Conservation (phyloP, 2,888 invertebrate genomes). For the Automeris io region DNA sequence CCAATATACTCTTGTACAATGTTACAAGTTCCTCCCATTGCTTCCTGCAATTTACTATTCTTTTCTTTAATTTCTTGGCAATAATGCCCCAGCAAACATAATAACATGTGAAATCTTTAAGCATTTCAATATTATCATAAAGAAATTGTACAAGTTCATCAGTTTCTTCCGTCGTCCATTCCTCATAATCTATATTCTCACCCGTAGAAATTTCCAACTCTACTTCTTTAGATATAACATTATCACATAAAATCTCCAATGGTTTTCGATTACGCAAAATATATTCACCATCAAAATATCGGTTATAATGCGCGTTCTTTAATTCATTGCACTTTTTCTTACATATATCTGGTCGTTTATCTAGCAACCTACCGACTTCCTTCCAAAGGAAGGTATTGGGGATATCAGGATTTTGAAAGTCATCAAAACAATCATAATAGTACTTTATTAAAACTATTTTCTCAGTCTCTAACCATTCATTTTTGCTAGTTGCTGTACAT, state of each 20-base stretch:
- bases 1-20: slow-evolving; percentile 48
- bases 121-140: slow-evolving; percentile 50
- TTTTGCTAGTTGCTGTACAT: slow-evolving; percentile 7
- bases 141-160: slow-evolving; percentile 54
- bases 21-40: slow-evolving; percentile 51
- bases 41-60: slow-evolving; percentile 32
- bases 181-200: slow-evolving; percentile 16
- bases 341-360: slow-evolving; percentile 48
- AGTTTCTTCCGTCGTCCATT: slow-evolving; percentile 36
- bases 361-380: slow-evolving; percentile 55
- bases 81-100: slow-evolving; percentile 55
- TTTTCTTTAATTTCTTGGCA: slow-evolving; percentile 33
- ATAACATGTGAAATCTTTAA: slow-evolving; percentile 54
- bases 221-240: slow-evolving; percentile 50
- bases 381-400: slow-evolving; percentile 63
- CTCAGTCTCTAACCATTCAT: slow-evolving; percentile 50
- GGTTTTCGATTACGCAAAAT: slow-evolving; percentile 39
- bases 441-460: slow-evolving; percentile 56
- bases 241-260: slow-evolving; percentile 50
- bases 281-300: slow-evolving; percentile 38
- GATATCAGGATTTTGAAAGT: slow-evolving; percentile 57
- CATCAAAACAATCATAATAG: slow-evolving; percentile 57
- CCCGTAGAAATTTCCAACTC: slow-evolving; percentile 28
- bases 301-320: slow-evolving; percentile 39
- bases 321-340: slow-evolving; percentile 42